These are phyloP conservation scores for Archips crataeganus DNA, from an alignment of 2,888 invertebrate species.

Conservation along the genomic window DNA sequence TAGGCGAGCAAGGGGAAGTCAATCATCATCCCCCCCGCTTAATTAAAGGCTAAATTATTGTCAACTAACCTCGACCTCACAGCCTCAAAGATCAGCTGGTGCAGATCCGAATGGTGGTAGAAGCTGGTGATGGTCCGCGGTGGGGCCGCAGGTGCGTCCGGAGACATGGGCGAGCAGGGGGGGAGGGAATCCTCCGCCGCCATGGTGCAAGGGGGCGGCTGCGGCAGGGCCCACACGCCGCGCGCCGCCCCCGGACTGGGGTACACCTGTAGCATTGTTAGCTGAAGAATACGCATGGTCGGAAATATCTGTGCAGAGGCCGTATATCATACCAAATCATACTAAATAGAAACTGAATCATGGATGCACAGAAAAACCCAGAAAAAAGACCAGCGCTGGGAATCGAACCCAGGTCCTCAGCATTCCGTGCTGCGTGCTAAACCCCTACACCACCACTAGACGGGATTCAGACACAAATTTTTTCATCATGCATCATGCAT, in stretches of 20 bases:
- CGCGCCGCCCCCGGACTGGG: conserved; percentile 96
- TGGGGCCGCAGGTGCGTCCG: conserved; percentile 74
- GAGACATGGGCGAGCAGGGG: conserved; percentile 78
- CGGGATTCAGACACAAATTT: too few species aligned
- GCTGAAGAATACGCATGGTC: background rate
- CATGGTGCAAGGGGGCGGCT: conserved; percentile 92
- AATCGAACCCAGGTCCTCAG: too few species aligned
- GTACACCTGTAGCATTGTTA: conserved; percentile 85
- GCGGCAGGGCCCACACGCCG: conserved; percentile 95
- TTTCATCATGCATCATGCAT: too few species aligned
- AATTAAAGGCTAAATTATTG: background rate
- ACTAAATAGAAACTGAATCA: too few species aligned
- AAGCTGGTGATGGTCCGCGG: conserved; percentile 73
- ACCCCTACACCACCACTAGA: too few species aligned
- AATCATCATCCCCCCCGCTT: too few species aligned
- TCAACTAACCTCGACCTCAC: conserved; percentile 91
- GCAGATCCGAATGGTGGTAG: conserved; percentile 78
- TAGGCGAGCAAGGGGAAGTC: too few species aligned
- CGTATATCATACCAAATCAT: too few species aligned
- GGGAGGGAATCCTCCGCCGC: conserved; percentile 88
- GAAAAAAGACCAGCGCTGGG: too few species aligned
- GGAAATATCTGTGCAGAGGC: too few species aligned
- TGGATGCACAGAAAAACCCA: too few species aligned
- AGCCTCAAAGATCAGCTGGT: conserved; percentile 93
- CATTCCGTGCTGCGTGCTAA: too few species aligned